Conservation (phyloP, 2,797 vertebrate species). For the Protonibea diacanthus region DNA sequence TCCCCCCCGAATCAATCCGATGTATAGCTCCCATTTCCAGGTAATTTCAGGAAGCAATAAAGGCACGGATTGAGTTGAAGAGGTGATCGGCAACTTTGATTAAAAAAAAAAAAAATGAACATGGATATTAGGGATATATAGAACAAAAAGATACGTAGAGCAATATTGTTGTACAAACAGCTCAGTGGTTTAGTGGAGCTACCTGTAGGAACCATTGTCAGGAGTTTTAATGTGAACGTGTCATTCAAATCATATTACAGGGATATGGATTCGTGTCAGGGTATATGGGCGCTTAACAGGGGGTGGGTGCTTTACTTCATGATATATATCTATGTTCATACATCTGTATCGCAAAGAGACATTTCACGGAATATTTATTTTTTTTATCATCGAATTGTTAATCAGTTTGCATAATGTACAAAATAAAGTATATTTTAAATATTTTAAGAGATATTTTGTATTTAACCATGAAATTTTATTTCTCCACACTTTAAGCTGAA, state of each 20-base stretch:
- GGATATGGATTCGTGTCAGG: slow-evolving; percentile 80
- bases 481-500: slow-evolving; percentile 81
- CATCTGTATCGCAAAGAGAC: slow-evolving; percentile 79
- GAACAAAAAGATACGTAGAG: slow-evolving; percentile 72
- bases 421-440: slow-evolving; percentile 91
- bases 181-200: slow-evolving; percentile 80
- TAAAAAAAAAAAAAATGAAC: slow-evolving; percentile 39
- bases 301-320: slow-evolving; percentile 78
- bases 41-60: slow-evolving; percentile 89
- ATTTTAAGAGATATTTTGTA: slow-evolving; percentile 90
- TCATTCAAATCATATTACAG: slow-evolving; percentile 77
- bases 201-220: slow-evolving; percentile 78
- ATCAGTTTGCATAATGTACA: slow-evolving; percentile 88
- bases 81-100: slow-evolving; percentile 65
- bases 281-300: slow-evolving; percentile 67
- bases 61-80: slow-evolving; percentile 71
- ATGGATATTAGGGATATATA: slow-evolving; percentile 49
- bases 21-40: slow-evolving; percentile 77
- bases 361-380: slow-evolving; percentile 88
- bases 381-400: slow-evolving; percentile 87
- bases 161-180: slow-evolving; percentile 84
- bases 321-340: slow-evolving; percentile 75
- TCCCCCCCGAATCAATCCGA: slow-evolving; percentile 61
- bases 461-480: slow-evolving; percentile 87
- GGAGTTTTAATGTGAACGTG: slow-evolving; percentile 75